A percentile compares a stretch with the other conserved stretches of the same genome.
Evolutionary conservation across 1,140 invertebrate genomes (phyloP).

Genomic region (Brachionus rubens): DNA sequence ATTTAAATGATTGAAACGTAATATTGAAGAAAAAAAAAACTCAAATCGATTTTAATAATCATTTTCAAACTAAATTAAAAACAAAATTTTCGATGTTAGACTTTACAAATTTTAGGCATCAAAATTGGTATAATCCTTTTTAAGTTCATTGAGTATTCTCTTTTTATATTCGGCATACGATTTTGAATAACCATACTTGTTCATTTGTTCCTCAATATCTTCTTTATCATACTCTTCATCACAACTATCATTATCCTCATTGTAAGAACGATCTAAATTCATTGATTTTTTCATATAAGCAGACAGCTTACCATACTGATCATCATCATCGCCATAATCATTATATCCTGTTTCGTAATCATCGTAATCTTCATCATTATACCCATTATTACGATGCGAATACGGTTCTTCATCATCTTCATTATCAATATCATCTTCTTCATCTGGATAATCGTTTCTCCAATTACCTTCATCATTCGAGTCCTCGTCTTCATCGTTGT

Average conservation of each 20-base stretch:
- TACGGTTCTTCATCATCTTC: slow-evolving; percentile 16
- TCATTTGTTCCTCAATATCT: background rate
- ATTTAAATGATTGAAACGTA: no score
- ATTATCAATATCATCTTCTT: slow-evolving; percentile 24
- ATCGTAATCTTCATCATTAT: slow-evolving; percentile 14
- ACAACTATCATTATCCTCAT: slow-evolving; percentile 18
- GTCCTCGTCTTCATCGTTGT: slow-evolving; percentile 41
- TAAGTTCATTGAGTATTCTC: slow-evolving; percentile 38
- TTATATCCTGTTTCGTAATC: slow-evolving; percentile 27
- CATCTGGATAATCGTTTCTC: slow-evolving; percentile 45
- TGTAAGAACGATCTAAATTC: slow-evolving; percentile 37
- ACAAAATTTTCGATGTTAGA: background rate
- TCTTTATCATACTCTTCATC: slow-evolving; percentile 30
- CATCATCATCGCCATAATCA: slow-evolving; percentile 12
- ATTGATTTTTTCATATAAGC: slow-evolving; percentile 34
- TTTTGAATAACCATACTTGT: slow-evolving; percentile 17
- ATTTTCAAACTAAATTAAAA: no score
- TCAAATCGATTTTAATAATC: no score
- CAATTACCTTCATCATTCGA: slow-evolving; percentile 41
- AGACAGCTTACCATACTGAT: background rate
- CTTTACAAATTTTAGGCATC: background rate
- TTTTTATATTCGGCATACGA: slow-evolving; percentile 29
- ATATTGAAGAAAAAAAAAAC: no score
- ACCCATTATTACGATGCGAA: background rate
- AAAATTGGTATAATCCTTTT: slow-evolving; percentile 32